phyloP scores from a whole-genome alignment of 2,888 invertebrate genomes.

The Oscheius onirici region DNA sequence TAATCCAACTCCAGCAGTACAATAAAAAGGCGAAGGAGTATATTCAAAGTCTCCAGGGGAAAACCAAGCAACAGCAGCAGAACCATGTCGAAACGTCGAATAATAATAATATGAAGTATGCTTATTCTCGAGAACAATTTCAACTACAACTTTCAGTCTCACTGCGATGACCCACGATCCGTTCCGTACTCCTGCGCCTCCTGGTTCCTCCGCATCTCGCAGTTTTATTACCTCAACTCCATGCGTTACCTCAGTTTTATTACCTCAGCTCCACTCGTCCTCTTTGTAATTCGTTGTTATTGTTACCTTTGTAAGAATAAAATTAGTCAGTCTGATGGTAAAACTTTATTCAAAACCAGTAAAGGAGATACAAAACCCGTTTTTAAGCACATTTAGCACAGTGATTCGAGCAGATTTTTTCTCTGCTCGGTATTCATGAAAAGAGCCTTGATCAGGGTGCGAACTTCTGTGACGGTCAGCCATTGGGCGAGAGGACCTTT shows the following conservation, averaged over 20 bases:
- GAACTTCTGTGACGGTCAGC: conserved; percentile 58
- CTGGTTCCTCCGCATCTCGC: background rate
- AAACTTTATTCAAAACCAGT: no score
- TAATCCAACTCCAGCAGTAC: conserved; percentile 15
- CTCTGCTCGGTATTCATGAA: conserved; percentile 56
- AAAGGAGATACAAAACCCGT: no score
- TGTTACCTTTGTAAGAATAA: no score
- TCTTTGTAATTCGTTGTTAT: no score
- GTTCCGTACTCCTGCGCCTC: conserved; percentile 20
- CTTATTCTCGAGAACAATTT: background rate
- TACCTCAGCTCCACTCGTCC: no score
- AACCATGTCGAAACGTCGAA: background rate
- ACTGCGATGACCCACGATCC: conserved; percentile 28
- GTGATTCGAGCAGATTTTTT: conserved; percentile 30
- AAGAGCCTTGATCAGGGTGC: conserved; percentile 51
- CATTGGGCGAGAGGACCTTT: conserved; percentile 66
- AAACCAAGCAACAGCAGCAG: background rate
- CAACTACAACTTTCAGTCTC: background rate
- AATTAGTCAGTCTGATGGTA: no score
- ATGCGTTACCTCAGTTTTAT: background rate
- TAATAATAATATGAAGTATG: conserved; percentile 22
- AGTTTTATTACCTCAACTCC: conserved; percentile 29
- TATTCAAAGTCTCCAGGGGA: conserved; percentile 1
- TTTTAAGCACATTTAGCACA: background rate
- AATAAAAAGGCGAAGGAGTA: conserved; percentile 3